phyloP scores from a whole-genome alignment of 30 jellyfish, hydroid and myxozoan species.

The Turritopsis dohrnii region DNA sequence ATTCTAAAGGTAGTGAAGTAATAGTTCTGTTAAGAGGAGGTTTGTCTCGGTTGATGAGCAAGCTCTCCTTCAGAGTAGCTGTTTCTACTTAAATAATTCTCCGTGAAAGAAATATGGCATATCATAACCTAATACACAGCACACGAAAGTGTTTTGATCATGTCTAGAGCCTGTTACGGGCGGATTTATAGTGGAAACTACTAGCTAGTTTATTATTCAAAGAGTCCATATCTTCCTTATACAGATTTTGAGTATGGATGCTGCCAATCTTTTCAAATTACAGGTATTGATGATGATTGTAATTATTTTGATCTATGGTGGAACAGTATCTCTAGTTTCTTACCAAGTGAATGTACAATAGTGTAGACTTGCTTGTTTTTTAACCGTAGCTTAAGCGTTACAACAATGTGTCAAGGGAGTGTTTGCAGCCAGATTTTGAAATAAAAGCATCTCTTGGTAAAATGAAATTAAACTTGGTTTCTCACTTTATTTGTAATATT shows the following conservation, averaged over 20 bases:
- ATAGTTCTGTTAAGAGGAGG: no score
- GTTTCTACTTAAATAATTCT: no score
- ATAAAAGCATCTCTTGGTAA: conserved; percentile 6
- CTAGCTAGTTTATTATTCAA: no score
- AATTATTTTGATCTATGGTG: background rate
- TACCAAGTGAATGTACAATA: background rate
- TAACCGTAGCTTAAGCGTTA: background rate
- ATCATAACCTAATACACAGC: no score
- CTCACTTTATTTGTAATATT: background rate
- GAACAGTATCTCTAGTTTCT: background rate
- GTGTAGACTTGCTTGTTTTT: background rate
- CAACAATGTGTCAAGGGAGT: background rate
- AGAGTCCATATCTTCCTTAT: background rate
- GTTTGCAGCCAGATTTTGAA: conserved; percentile 13
- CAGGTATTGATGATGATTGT: background rate
- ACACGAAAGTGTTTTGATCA: no score
- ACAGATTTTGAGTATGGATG: background rate
- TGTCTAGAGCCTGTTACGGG: no score
- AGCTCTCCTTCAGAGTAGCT: no score
- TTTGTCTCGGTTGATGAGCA: no score
- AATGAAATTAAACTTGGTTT: background rate
- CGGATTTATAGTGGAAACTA: no score
- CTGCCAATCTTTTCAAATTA: background rate
- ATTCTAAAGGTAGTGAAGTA: no score
- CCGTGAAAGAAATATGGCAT: no score